These are phyloP conservation scores for Gulo gulo DNA, from an alignment of 2,113 vertebrate genomes.

Conservation along the genomic window DNA sequence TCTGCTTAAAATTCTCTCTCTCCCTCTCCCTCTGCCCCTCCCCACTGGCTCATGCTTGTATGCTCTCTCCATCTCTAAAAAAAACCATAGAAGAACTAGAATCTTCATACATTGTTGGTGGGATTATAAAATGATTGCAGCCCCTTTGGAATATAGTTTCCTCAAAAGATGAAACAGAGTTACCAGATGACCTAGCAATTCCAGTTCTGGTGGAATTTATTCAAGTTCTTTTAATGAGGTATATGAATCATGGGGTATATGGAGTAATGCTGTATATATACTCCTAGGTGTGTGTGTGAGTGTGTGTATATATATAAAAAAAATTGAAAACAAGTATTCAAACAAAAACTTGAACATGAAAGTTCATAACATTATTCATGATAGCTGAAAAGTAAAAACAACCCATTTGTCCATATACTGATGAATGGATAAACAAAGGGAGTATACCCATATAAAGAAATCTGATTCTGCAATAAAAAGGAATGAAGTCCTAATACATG, in stretches of 20 bases:
- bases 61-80: not conserved
- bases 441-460: not conserved
- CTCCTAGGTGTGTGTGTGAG: not conserved
- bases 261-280: not conserved
- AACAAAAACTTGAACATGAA: not conserved
- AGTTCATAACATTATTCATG: not conserved
- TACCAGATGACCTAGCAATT: not conserved
- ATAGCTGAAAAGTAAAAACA: not conserved
- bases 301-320: not conserved
- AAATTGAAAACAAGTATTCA: not conserved
- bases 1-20: not conserved
- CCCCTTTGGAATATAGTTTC: not conserved
- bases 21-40: not conserved
- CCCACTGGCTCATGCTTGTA: not conserved
- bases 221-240: slow-evolving; percentile 4
- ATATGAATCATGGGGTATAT: not conserved
- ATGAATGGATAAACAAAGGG: not conserved
- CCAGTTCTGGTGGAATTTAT: not conserved
- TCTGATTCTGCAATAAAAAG: not conserved
- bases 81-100: not conserved
- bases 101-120: not conserved
- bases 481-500: not conserved
- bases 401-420: not conserved
- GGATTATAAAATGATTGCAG: not conserved
- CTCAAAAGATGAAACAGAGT: not conserved